These are phyloP conservation scores for Philaenus spumarius DNA, from an alignment of 1,140 invertebrate genomes.

Conservation along the genomic window DNA sequence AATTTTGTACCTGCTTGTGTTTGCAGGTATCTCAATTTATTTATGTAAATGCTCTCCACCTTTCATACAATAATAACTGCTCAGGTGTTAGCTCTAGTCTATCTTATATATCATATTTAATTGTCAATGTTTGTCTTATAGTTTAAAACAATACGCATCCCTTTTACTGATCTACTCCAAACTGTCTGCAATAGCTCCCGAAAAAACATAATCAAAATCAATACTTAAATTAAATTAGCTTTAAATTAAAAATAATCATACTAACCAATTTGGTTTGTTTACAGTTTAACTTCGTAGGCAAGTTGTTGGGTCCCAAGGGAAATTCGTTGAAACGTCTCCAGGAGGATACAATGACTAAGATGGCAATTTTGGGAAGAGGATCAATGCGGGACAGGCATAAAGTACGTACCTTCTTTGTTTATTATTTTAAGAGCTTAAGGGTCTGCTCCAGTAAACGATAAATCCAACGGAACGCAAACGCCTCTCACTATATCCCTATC, in stretches of 20 bases:
- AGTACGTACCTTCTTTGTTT: slow-evolving; percentile 45
- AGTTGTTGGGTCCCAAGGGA: slow-evolving; percentile 84
- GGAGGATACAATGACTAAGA: too few relatives aligned
- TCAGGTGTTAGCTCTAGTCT: too few relatives aligned
- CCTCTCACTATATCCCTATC: too few relatives aligned
- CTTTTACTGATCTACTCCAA: neutral
- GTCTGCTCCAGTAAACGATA: too few relatives aligned
- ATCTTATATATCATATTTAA: too few relatives aligned
- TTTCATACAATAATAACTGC: too few relatives aligned
- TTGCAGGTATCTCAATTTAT: too few relatives aligned
- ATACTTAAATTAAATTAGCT: slow-evolving; percentile 7
- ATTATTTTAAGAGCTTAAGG: neutral
- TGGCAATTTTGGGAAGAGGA: slow-evolving; percentile 82
- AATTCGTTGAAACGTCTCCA: slow-evolving; percentile 86
- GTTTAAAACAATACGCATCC: neutral
- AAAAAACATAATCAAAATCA: neutral
- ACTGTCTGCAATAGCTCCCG: too few relatives aligned
- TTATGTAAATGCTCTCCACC: too few relatives aligned
- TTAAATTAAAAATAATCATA: slow-evolving; percentile 17
- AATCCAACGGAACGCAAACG: too few relatives aligned
- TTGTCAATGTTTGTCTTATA: neutral
- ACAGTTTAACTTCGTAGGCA: slow-evolving; percentile 90
- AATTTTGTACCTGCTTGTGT: too few relatives aligned
- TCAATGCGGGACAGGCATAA: slow-evolving; percentile 87
- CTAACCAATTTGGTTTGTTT: slow-evolving; percentile 15